Conservation (phyloP, 2,113 vertebrate species). For the Leptodactylus fuscus region DNA sequence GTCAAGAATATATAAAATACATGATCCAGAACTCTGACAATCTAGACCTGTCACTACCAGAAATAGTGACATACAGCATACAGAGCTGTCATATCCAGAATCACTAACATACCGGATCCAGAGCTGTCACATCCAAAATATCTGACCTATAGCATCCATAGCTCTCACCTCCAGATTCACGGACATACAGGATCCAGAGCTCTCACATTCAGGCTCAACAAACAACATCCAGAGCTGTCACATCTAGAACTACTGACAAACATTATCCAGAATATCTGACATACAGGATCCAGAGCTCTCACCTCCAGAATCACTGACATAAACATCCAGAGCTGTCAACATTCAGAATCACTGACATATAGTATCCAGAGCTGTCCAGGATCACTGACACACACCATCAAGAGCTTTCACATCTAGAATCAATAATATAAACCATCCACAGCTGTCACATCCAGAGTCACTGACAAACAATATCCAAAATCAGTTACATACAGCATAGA, state of each 20-base stretch:
- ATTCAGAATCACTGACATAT: not conserved
- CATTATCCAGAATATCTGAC: not conserved
- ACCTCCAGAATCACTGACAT: not conserved
- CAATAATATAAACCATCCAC: not conserved
- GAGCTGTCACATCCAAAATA: conserved; percentile 6
- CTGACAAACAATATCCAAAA: not conserved
- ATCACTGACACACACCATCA: not conserved
- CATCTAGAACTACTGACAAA: not conserved
- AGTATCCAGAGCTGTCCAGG: not conserved
- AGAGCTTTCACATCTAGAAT: not conserved
- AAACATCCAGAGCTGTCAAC: not conserved
- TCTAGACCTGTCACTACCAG: not conserved
- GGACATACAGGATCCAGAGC: conserved; percentile 8
- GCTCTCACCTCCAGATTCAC: not conserved
- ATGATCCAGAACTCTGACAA: conserved; percentile 4
- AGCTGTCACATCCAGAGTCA: not conserved
- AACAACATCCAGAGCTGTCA: not conserved
- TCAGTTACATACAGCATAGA: not conserved
- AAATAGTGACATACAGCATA: not conserved
- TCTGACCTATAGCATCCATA: not conserved
- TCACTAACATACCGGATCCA: not conserved
- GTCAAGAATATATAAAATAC: not conserved
- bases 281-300: not conserved
- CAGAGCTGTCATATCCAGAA: not conserved
- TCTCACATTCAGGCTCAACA: not conserved